Base-by-base conservation (phyloP, 2,113 vertebrate genomes). In the Alosa alosa region DNA sequence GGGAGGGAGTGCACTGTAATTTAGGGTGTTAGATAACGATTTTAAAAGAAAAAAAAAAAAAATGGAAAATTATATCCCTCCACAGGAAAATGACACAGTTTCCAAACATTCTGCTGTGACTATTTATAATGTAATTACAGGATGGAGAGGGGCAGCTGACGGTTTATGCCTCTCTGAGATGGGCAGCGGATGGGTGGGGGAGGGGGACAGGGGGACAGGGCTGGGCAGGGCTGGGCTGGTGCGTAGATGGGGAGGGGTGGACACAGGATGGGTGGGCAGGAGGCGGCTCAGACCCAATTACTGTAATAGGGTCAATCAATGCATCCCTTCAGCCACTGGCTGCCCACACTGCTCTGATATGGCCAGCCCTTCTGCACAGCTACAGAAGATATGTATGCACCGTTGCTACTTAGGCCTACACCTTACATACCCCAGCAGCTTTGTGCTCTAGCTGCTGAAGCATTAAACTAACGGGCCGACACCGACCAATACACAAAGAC, bases 231-330 rank as follows among this genome's bases (percentile, higher is more conserved):
- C 64, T 72, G 64, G 64, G 64, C n/a, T 25, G 25, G 64, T 8
- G 8, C 7, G 64, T 25, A 7, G 25, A 25, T 72, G 64, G 25
- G 64, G 64, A 25, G 64, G 64, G 36, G 72, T 17, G 72, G 25
- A 2, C 72, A 78, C 72, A 39, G 25, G 72, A 78, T 78, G 72
- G 72, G 36, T 82, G 83, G 41, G 85, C 68, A 31, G 83, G 86
- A 86, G 82, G 82, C 31, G 82, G 52, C 86, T 86, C 82, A 49
- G 47, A 47, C 82, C 86, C 86, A 88, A 91, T 93, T 91, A 92
- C 82, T 82, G 83, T 86, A 88, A 88, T 84, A 87, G 89, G 88
- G 88, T 92, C 92, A 91, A 92, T 93, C 90, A 92, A 92, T 90
- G 86, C 81, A 85, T 41, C 75, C 87, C 88, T 86, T 57, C 25